Evolutionary conservation across 2,113 vertebrate species (phyloP).

Genomic region (Phylloscopus trochiloides): DNA sequence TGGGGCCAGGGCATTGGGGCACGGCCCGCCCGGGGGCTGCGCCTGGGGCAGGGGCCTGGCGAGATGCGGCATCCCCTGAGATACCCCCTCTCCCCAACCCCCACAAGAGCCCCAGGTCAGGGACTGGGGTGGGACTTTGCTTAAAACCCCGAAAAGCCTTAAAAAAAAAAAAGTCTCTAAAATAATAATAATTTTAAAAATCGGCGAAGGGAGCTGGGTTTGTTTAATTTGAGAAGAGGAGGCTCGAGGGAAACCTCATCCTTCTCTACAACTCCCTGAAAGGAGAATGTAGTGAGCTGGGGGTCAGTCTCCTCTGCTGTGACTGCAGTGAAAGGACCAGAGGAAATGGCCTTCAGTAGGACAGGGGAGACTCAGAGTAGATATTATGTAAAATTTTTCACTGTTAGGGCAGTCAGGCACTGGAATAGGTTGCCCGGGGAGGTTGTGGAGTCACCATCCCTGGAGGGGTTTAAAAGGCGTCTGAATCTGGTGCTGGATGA

Average conservation of each 20-base stretch:
- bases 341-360: neutral
- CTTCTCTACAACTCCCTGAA: neutral
- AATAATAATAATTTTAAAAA: no score
- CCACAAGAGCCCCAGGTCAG: fast-evolving
- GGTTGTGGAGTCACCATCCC: neutral
- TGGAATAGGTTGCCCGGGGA: neutral
- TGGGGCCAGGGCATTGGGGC: neutral
- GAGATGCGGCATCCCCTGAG: neutral
- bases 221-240: neutral
- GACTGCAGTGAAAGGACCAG: neutral
- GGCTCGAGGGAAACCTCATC: neutral
- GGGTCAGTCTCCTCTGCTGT: fast-evolving
- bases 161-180: neutral
- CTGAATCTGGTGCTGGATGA: neutral
- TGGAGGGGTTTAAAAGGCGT: fast-evolving
- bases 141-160: neutral
- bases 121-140: neutral
- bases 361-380: neutral
- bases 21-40: neutral
- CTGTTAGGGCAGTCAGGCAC: neutral
- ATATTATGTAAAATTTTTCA: fast-evolving
- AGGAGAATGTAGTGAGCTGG: neutral
- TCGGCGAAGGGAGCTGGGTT: neutral
- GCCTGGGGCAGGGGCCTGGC: neutral
- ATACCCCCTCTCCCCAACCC: no score